Percentiles rank a stretch among this genome's conserved stretches.
phyloP scores from a whole-genome alignment of 2,888 invertebrate species.

The Mesorhabditis spiculigera region DNA sequence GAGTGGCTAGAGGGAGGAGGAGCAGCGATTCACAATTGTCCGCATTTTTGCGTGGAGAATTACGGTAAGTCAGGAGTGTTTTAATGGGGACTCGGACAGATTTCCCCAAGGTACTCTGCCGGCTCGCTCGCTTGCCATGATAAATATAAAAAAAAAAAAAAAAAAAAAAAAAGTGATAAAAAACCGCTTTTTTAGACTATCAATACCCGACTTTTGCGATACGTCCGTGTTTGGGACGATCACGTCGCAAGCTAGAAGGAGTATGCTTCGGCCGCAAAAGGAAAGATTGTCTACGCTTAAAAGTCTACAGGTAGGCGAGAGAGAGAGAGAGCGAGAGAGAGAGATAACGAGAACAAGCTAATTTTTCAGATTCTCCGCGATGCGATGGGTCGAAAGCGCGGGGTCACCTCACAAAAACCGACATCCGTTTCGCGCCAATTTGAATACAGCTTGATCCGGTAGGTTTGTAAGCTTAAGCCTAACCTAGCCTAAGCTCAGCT shows the following conservation, averaged over 20 bases:
- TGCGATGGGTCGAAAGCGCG: conserved; percentile 69
- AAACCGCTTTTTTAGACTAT: no score
- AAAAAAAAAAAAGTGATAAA: no score
- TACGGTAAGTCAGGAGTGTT: no score
- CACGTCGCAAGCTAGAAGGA: conserved; percentile 44
- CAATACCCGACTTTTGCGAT: conserved; percentile 56
- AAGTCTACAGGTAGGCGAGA: conserved; percentile 30
- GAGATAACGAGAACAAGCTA: neutral
- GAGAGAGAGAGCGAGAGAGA: neutral
- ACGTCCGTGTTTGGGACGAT: conserved; percentile 57
- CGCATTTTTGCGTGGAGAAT: conserved; percentile 54
- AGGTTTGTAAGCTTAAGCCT: no score
- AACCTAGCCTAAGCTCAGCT: no score
- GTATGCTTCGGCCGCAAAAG: conserved; percentile 32
- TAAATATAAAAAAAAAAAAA: no score
- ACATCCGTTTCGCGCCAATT: conserved; percentile 92
- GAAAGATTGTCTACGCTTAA: conserved; percentile 44
- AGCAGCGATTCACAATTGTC: conserved; percentile 54
- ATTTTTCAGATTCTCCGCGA: conserved; percentile 74
- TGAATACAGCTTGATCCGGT: conserved; percentile 79
- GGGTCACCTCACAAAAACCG: conserved; percentile 61
- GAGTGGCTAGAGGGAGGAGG: conserved; percentile 20
- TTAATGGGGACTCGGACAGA: no score
- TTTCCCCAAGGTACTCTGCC: no score
- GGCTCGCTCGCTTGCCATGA: no score